Percentiles rank a stretch among this genome's conserved stretches.
phyloP scores from a whole-genome alignment of 2,113 vertebrate genomes.

The Phainopepla nitens region DNA sequence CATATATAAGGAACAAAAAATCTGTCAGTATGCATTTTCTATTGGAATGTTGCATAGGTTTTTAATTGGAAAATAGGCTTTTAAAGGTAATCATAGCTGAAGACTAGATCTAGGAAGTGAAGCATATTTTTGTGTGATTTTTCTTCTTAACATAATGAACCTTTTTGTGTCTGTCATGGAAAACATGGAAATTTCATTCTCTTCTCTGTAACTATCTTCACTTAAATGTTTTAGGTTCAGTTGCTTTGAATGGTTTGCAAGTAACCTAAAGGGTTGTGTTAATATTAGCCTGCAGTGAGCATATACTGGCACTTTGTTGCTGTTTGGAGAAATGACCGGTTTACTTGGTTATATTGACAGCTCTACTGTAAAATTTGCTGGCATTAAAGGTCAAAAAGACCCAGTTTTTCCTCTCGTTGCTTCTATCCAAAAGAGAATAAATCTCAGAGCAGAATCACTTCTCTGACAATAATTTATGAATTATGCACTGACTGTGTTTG shows the following conservation, averaged over 20 bases:
- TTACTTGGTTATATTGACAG: slow-evolving; percentile 94
- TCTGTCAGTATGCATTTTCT: slow-evolving; percentile 83
- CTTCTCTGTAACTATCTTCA: slow-evolving; percentile 45
- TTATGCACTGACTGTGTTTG: slow-evolving; percentile 97
- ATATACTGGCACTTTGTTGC: slow-evolving; percentile 73
- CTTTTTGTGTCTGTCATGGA: slow-evolving; percentile 79
- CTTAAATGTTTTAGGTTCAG: slow-evolving; percentile 63
- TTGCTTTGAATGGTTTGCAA: slow-evolving; percentile 62
- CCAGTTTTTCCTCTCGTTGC: slow-evolving; percentile 80
- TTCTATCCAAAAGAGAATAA: slow-evolving; percentile 88
- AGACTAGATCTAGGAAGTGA: slow-evolving; percentile 69
- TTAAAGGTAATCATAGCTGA: slow-evolving; percentile 66
- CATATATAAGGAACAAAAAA: slow-evolving; percentile 77
- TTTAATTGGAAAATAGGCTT: slow-evolving; percentile 81
- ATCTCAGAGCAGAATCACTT: slow-evolving; percentile 97
- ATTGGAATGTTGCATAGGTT: slow-evolving; percentile 68
- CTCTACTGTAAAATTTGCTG: slow-evolving; percentile 93
- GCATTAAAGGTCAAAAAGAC: slow-evolving; percentile 93
- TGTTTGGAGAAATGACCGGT: slow-evolving; percentile 84
- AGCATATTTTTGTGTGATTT: slow-evolving; percentile 61
- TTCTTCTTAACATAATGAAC: slow-evolving; percentile 80
- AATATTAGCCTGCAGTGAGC: slow-evolving; percentile 79
- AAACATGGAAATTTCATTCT: slow-evolving; percentile 67
- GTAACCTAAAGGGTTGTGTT: slow-evolving; percentile 74
- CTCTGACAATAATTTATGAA: slow-evolving; percentile 99